phyloP scores from a whole-genome alignment of 2,888 invertebrate species.

The Synanthedon andrenaeformis region DNA sequence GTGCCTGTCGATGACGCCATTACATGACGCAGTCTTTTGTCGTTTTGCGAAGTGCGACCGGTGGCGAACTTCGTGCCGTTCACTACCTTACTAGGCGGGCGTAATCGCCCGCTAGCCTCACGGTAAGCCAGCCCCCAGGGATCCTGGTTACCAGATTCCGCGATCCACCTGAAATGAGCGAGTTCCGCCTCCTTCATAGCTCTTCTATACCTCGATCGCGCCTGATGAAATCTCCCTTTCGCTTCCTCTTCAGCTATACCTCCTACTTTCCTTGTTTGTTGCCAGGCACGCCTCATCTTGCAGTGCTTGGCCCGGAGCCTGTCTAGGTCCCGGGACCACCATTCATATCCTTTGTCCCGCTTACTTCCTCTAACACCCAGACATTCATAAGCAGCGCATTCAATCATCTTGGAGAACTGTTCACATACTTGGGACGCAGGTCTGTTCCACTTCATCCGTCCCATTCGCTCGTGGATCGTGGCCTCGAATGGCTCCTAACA shows the following conservation, averaged over 20 bases:
- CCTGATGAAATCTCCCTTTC: neutral
- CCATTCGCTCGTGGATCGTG: neutral
- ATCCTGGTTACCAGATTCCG: constrained; percentile 8
- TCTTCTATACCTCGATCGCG: constrained; percentile 2
- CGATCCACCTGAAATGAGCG: constrained; percentile 1
- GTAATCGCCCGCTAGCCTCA: constrained; percentile 8
- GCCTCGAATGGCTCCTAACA: constrained; percentile 1
- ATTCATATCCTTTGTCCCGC: neutral
- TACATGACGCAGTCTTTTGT: too few relatives aligned
- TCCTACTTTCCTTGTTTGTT: neutral
- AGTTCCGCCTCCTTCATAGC: constrained; percentile 5
- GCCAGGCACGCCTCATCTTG: neutral
- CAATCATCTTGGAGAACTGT: neutral
- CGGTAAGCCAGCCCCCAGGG: constrained; percentile 14
- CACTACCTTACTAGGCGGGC: neutral
- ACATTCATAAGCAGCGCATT: neutral
- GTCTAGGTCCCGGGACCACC: neutral
- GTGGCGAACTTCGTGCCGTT: too few relatives aligned
- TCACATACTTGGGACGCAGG: neutral
- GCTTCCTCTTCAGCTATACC: neutral
- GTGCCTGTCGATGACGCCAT: too few relatives aligned
- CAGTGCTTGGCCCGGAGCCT: neutral
- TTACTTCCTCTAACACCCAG: neutral
- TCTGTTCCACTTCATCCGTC: neutral
- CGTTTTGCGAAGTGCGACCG: too few relatives aligned